Evolutionary conservation across 2,113 vertebrate genomes (phyloP).

Genomic region (Epinephelus moara): DNA sequence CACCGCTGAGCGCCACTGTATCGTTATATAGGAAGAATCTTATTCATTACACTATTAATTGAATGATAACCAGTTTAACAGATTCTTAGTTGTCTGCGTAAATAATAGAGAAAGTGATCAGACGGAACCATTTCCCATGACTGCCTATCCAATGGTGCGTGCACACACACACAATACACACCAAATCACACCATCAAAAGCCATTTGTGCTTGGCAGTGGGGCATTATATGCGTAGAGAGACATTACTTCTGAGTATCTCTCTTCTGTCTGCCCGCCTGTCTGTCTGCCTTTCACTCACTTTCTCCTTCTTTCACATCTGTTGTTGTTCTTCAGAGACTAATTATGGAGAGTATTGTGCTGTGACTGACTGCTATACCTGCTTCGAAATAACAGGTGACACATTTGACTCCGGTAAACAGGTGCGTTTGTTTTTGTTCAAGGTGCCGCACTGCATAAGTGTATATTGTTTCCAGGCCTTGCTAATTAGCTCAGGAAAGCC

Average conservation of each 20-base stretch:
- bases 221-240: conserved; percentile 27
- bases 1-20: too few species aligned
- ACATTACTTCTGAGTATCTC: conserved; percentile 31
- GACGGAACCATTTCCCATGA: conserved; percentile 11
- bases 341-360: conserved; percentile 80
- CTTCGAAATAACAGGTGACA: conserved; percentile 72
- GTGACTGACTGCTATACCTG: conserved; percentile 81
- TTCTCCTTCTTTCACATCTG: conserved; percentile 67
- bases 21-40: too few species aligned
- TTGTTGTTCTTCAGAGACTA: conserved; percentile 81
- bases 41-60: too few species aligned
- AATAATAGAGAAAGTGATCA: neutral
- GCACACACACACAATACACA: neutral
- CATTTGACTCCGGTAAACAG: conserved; percentile 70
- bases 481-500: conserved; percentile 69
- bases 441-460: conserved; percentile 50
- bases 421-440: conserved; percentile 72
- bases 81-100: neutral
- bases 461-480: conserved; percentile 55
- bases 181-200: conserved; percentile 37
- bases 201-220: conserved; percentile 49
- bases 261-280: conserved; percentile 30
- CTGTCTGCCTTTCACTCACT: conserved; percentile 31
- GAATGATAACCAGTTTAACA: neutral
- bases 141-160: neutral